A percentile compares a stretch with the other conserved stretches of the same genome.
phyloP scores from a whole-genome alignment of 1,140 invertebrate genomes.

The Drosophila santomea region DNA sequence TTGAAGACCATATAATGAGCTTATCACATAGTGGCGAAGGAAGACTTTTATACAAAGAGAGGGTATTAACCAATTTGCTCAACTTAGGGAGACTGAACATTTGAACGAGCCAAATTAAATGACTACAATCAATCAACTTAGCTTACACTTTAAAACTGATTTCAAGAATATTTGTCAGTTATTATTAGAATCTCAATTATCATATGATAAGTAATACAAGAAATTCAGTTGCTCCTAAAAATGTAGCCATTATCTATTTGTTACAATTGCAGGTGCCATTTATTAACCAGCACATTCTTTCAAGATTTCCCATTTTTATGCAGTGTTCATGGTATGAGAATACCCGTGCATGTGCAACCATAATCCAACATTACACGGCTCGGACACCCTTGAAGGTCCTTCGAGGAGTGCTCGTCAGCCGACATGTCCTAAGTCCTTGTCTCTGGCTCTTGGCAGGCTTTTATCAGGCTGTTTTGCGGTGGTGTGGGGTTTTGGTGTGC shows the following conservation, averaged over 20 bases:
- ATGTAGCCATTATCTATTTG: too few species aligned
- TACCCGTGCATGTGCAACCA: not conserved
- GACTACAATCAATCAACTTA: not conserved
- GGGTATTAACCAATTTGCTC: conserved; percentile 23
- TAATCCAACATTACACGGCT: conserved; percentile 29
- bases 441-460: conserved; percentile 46
- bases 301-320: too few species aligned
- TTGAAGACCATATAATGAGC: conserved; percentile 32
- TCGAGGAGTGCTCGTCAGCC: conserved; percentile 11
- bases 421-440: conserved; percentile 48
- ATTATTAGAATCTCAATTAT: too few species aligned
- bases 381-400: conserved; percentile 22
- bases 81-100: conserved; percentile 16
- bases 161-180: too few species aligned
- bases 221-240: too few species aligned
- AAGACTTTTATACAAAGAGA: conserved; percentile 13
- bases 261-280: too few species aligned
- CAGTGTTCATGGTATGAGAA: too few species aligned
- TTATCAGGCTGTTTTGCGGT: conserved; percentile 36
- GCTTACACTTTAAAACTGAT: too few species aligned
- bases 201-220: not conserved
- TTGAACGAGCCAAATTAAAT: conserved; percentile 19
- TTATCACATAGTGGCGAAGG: conserved; percentile 23
- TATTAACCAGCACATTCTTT: too few species aligned
- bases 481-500: not conserved